These are phyloP conservation scores for Pagetopsis macropterus DNA, from an alignment of 2,797 vertebrate genomes.

Conservation along the genomic window DNA sequence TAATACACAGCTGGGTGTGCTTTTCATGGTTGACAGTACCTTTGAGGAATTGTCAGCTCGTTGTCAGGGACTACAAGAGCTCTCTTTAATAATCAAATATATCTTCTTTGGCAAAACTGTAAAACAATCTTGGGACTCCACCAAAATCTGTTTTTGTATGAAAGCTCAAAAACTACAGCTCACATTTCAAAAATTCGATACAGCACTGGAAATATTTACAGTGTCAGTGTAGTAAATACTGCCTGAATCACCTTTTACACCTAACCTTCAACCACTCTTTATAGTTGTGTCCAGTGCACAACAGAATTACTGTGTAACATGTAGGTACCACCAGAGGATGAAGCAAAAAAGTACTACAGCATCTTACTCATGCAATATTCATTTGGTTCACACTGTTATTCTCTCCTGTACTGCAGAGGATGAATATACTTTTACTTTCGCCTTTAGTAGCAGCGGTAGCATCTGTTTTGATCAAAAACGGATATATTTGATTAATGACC, in stretches of 20 bases:
- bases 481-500: slow-evolving; percentile 39
- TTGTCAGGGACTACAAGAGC: slow-evolving; percentile 21
- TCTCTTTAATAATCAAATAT: slow-evolving; percentile 23
- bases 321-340: not conserved
- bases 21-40: slow-evolving; percentile 11
- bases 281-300: not conserved
- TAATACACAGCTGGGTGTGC: slow-evolving; percentile 1
- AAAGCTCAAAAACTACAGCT: too few relatives aligned
- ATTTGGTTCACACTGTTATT: not conserved
- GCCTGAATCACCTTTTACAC: slow-evolving; percentile 5
- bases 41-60: slow-evolving; percentile 26
- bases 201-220: slow-evolving; percentile 11
- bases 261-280: not conserved
- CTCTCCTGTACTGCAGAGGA: not conserved
- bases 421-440: too few relatives aligned
- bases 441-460: slow-evolving; percentile 9
- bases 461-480: slow-evolving; percentile 46
- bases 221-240: not conserved
- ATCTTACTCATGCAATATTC: slow-evolving; percentile 11
- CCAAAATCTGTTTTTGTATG: not conserved
- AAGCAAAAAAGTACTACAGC: not conserved
- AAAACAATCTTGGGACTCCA: not conserved
- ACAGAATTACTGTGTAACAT: not conserved
- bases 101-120: slow-evolving; percentile 28
- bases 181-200: slow-evolving; percentile 38